These are phyloP conservation scores for Solenodon paradoxus DNA, from an alignment of 2,113 vertebrate species.

Conservation along the genomic window DNA sequence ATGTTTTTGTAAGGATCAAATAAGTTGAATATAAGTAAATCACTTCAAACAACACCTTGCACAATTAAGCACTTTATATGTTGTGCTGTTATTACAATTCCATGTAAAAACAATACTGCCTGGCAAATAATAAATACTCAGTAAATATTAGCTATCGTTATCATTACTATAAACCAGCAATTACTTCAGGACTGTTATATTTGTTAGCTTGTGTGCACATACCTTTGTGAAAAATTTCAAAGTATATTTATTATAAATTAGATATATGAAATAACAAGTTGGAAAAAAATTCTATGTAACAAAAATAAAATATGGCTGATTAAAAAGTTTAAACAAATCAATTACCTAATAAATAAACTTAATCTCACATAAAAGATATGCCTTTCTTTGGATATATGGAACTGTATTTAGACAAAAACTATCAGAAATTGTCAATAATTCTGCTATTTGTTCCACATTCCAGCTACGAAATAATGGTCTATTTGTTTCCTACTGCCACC, in stretches of 20 bases:
- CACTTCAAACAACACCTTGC: neutral
- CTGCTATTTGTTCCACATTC: neutral
- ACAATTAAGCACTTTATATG: neutral
- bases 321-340: neutral
- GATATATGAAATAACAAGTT: neutral
- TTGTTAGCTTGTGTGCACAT: neutral
- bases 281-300: neutral
- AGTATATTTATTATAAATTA: neutral
- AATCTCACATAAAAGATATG: neutral
- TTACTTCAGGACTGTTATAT: neutral
- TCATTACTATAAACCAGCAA: neutral
- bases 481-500: neutral
- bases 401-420: neutral
- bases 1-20: neutral
- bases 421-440: neutral
- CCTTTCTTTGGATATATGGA: neutral
- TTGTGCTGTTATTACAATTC: neutral
- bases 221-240: neutral
- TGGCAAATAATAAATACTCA: too few relatives aligned
- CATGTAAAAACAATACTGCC: neutral
- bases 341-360: neutral
- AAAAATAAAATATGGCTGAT: neutral
- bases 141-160: neutral
- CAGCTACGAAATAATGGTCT: neutral
- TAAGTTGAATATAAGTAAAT: neutral